Base-by-base conservation (phyloP, 2,113 vertebrate species). In the Corydoras maculifer region DNA sequence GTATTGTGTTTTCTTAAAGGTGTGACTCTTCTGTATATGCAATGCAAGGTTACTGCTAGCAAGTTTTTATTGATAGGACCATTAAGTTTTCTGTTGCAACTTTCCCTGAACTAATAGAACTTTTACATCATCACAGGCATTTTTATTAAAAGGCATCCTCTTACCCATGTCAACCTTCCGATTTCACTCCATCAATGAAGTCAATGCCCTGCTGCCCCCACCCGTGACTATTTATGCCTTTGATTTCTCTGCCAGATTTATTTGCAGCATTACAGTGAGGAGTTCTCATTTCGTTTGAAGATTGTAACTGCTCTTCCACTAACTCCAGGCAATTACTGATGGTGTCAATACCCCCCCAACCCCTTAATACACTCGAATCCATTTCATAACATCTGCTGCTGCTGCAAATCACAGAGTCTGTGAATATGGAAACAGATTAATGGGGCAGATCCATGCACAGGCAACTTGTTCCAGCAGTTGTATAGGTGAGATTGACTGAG, bases 221-320 rank as follows among this genome's bases (percentile, higher is more conserved):
- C 55, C 15, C 73, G 4, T n/a, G 32, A 61, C 65, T 71, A 62
- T 70, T 75, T 68, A 77, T 48, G 61, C 62, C 30, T 81, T 71
- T 79, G 73, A 77, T 79, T 79, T 64, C 55, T 18, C 43, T 31
- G 43, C 0, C 13, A 69, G 75, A 81, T 81, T 73, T 75, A 81
- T 73, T 62, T 62, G 35, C 54, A 31, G 72, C 35, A 75, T 77
- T 79, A 74, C 58, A 50, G 64, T 25, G 48, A 69, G 68, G 53
- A 66, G 57, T 73, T 77, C 69, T 61, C 35, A 35, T 65, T 68
- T 62, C 53, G 12, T 11, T 35, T 66, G 59, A 35, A 29, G 69
- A 69, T 69, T 35, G 62, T 35, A 75, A 50, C 31, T 57, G 68
- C 65, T 73, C 68, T 62, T 31, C 65, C 60, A 62, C 72, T 74